Evolutionary conservation across 2,113 vertebrate genomes (phyloP).

Genomic region (Cyanoramphus novaezelandiae): DNA sequence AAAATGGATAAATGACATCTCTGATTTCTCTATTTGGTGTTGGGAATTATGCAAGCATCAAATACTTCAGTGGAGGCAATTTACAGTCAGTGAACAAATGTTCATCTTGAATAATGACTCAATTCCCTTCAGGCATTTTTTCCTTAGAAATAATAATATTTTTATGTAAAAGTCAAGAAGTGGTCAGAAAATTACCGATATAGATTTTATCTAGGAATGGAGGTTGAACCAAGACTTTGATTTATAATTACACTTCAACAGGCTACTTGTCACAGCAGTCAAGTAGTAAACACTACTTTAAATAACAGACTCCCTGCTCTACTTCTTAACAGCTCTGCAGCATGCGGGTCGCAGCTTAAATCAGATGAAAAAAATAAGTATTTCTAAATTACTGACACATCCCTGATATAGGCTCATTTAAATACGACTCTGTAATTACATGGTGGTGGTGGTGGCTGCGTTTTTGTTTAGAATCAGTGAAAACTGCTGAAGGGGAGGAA

Average conservation of each 20-base stretch:
- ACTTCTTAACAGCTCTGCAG: neutral
- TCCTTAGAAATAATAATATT: constrained; percentile 46
- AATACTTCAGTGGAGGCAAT: constrained; percentile 39
- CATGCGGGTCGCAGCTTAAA: neutral
- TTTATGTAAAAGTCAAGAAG: constrained; percentile 45
- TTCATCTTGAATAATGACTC: constrained; percentile 42
- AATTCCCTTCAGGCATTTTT: constrained; percentile 53
- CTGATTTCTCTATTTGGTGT: neutral
- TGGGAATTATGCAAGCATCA: constrained; percentile 42
- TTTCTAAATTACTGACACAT: neutral
- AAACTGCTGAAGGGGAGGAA: neutral
- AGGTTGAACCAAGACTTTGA: constrained; percentile 38
- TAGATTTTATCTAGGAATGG: constrained; percentile 46
- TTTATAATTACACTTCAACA: constrained; percentile 56
- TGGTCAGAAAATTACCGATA: constrained; percentile 47
- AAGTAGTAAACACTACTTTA: neutral
- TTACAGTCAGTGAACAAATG: constrained; percentile 31
- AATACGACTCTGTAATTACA: neutral
- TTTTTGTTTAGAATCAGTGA: neutral
- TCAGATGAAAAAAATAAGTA: neutral
- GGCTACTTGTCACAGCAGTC: constrained; percentile 44
- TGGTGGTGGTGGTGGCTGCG: neutral
- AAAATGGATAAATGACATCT: neutral
- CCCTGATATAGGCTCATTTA: neutral
- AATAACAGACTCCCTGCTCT: neutral